Conservation (phyloP, 2,888 invertebrate genomes). For the Deilephila porcellus region DNA sequence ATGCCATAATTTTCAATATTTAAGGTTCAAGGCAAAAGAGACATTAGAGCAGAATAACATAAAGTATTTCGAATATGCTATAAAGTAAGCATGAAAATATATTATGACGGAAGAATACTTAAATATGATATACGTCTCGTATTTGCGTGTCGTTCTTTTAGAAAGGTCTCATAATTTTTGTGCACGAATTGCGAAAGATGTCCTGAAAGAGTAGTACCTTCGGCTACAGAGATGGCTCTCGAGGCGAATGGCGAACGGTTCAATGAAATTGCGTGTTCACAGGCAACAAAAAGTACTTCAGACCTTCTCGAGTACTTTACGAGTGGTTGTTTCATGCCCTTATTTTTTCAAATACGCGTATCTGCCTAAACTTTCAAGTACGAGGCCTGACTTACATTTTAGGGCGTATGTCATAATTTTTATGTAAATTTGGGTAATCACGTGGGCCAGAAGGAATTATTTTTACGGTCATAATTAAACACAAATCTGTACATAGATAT, state of each 20-base stretch:
- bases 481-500: background rate
- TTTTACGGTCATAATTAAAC: background rate
- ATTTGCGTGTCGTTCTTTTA: no score
- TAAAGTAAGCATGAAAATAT: background rate
- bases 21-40: no score
- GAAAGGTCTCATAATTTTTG: background rate
- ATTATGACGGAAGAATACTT: no score
- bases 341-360: constrained; percentile 16
- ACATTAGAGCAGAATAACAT: no score
- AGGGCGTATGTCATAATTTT: background rate
- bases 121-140: background rate
- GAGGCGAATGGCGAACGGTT: constrained; percentile 47
- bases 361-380: background rate
- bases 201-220: constrained; percentile 31
- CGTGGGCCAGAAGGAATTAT: background rate
- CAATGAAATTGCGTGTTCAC: constrained; percentile 51
- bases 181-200: constrained; percentile 20
- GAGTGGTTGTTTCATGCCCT: constrained; percentile 39
- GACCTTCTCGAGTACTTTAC: constrained; percentile 47
- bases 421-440: background rate
- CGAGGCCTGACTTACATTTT: background rate
- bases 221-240: constrained; percentile 36
- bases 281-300: constrained; percentile 40
- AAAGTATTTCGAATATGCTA: background rate
- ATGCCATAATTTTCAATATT: no score